Evolutionary conservation across 2,888 invertebrate genomes (phyloP), one percentile per base, ranked within the genome.

Genomic region (Psylliodes chrysocephalus): DNA sequence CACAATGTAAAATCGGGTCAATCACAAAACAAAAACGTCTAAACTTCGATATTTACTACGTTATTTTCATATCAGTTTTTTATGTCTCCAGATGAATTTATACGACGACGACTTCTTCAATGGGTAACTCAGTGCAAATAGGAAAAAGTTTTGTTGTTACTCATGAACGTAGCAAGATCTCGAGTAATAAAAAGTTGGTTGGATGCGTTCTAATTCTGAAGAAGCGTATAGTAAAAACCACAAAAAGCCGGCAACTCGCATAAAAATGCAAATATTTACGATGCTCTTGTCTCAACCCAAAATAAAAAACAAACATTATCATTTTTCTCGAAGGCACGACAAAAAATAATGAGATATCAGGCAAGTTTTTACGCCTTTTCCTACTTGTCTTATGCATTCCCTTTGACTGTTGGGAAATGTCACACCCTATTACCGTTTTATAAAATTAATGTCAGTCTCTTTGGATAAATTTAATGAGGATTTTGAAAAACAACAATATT

Each of bases 281-380:
- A 70, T 70, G 72, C 72, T 68, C 70, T 67, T 71, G 71, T 70
- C 60, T 75, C 74, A 71, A 66, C 71, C 68, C 63, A 66, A 67
- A 74, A 76, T 75, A 77, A 79, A 74, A 78, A 78, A 76, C 77
- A 77, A 78, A 77, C 77, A 78, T 79, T 78, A 78, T 77, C 75
- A 75, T 77, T 71, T 74, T 76, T 76, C 77, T 77, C 75, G 71
- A 75, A 77, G 75, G 77, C 77, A 72, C 74, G 70, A 76, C 77
- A 77, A 78, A 78, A 78, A 79, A 78, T 78, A 79, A 79, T 75
- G 78, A 78, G 78, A 75, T 75, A 75, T 75, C 69, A 74, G 72
- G 68, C 70, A 78, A 78, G 72, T 78, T 78, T 77, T 77, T 76
- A 77, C 73, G 74, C 74, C 70, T 71, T 74, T 73, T 74, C 71